Evolutionary conservation across 2,113 vertebrate species (phyloP).

Genomic region (Lasiurus borealis): DNA sequence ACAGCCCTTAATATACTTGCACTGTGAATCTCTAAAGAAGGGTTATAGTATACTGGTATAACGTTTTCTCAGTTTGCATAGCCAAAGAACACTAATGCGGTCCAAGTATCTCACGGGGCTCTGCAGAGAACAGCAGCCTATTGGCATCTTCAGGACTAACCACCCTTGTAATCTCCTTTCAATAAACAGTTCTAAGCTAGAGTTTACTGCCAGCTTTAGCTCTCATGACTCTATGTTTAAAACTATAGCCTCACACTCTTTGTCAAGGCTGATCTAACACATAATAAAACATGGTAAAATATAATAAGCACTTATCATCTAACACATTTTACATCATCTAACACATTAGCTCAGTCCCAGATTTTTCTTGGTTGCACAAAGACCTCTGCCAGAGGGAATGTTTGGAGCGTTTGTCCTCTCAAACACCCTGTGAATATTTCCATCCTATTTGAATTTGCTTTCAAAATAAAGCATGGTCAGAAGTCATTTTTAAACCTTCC

Average conservation of each 20-base stretch:
- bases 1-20: background rate
- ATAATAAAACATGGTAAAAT: background rate
- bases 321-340: slow-evolving; percentile 64
- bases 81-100: background rate
- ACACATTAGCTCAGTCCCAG: slow-evolving; percentile 34
- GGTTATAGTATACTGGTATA: background rate
- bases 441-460: slow-evolving; percentile 73
- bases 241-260: background rate
- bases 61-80: background rate
- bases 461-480: slow-evolving; percentile 73
- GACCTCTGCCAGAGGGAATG: slow-evolving; percentile 62
- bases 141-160: background rate
- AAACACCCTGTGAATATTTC: slow-evolving; percentile 67
- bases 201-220: background rate
- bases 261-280: slow-evolving; percentile 21
- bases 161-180: background rate
- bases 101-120: background rate
- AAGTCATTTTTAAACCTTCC: slow-evolving; percentile 64
- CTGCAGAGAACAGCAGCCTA: background rate
- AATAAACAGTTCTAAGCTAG: background rate
- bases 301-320: background rate
- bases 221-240: background rate
- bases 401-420: slow-evolving; percentile 53
- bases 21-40: background rate
- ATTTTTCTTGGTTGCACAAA: slow-evolving; percentile 68